Percentiles rank a stretch among this genome's conserved stretches.
Evolutionary conservation across 2,113 vertebrate species (phyloP).

Genomic region (Lipophrys pholis): DNA sequence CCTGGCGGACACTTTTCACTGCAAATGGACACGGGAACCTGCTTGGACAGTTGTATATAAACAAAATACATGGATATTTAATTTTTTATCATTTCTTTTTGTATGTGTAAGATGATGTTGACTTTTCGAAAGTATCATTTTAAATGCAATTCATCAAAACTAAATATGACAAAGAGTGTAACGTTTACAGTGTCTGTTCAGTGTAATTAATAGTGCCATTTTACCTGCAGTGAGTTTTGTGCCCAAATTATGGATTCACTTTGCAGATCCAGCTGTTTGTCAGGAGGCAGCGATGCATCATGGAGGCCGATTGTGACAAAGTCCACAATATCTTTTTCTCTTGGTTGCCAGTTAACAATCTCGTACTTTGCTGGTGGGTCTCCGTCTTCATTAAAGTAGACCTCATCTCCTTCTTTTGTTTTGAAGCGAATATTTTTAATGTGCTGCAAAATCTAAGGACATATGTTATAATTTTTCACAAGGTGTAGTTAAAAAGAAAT

Average conservation of each 20-base stretch:
- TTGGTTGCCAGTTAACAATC: slow-evolving; percentile 81
- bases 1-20: slow-evolving; percentile 75
- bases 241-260: slow-evolving; percentile 70
- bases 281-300: slow-evolving; percentile 70
- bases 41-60: neutral
- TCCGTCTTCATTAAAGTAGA: slow-evolving; percentile 78
- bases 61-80: neutral
- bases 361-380: slow-evolving; percentile 81
- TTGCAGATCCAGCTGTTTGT: slow-evolving; percentile 63
- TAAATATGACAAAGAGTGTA: neutral
- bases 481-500: too few relatives aligned
- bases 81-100: too few relatives aligned
- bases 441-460: slow-evolving; percentile 70
- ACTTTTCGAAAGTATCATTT: too few relatives aligned
- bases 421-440: slow-evolving; percentile 67
- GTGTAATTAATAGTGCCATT: too few relatives aligned
- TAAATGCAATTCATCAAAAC: neutral
- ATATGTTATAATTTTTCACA: neutral
- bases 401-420: slow-evolving; percentile 79
- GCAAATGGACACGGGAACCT: slow-evolving; percentile 80
- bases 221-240: slow-evolving; percentile 63
- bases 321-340: slow-evolving; percentile 41
- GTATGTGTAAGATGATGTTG: too few relatives aligned
- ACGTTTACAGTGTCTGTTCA: too few relatives aligned
- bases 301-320: slow-evolving; percentile 79